Percentiles rank a stretch among this genome's conserved stretches.
phyloP scores from a whole-genome alignment of 2,888 invertebrate genomes.

The Stictocephala bisonia region DNA sequence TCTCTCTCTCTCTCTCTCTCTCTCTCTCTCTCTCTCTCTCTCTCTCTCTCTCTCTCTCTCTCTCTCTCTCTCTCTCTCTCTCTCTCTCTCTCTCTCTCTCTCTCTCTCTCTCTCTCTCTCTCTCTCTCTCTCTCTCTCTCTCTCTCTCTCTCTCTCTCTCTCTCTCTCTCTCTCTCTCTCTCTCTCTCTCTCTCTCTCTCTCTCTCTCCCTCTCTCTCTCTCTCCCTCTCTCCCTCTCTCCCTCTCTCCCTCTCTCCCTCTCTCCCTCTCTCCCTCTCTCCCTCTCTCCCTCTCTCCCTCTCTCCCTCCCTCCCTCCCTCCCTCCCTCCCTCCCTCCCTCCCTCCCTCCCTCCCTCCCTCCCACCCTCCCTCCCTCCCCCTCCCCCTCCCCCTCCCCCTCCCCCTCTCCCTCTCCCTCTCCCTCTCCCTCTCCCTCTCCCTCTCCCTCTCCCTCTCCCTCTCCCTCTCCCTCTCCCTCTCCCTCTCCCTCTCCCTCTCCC shows the following conservation, averaged over 20 bases:
- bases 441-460: not conserved
- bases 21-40: not conserved
- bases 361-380: not conserved
- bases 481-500: not conserved
- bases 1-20: not conserved
- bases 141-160: not conserved
- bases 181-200: not conserved
- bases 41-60: not conserved
- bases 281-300: not conserved
- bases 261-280: not conserved
- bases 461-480: not conserved
- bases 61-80: not conserved
- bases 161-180: not conserved
- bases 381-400: not conserved
- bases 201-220: not conserved
- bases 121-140: not conserved
- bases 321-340: not conserved
- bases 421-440: not conserved
- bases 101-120: not conserved
- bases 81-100: not conserved
- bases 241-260: not conserved
- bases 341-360: not conserved
- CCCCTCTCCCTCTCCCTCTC: not conserved
- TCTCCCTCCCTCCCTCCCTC: not conserved
- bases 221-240: not conserved